Evolutionary conservation across 1,140 invertebrate genomes (phyloP), one percentile per base, ranked within the genome.

Genomic region (Sitophilus oryzae): DNA sequence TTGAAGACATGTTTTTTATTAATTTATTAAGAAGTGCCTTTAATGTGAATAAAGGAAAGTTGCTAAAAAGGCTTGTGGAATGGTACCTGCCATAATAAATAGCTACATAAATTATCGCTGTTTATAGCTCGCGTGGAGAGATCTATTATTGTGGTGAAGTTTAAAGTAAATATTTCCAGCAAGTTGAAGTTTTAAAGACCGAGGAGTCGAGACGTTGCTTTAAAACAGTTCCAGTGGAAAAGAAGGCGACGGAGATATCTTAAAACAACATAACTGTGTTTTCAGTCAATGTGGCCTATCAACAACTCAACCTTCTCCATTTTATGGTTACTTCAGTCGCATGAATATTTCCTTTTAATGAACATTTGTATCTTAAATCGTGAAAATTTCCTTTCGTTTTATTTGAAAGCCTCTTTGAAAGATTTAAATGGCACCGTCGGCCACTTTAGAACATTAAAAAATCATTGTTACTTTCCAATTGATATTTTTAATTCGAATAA

Each of bases 101-200:
- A 30, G 25, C 25, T 11, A 30, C 38, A 40, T 40, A 40, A 40
- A 40, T 40, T 40, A 15, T 15, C 5, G 8, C n/a, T 20, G 38
- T 40, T 40, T 20, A 40, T 40, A 15, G 14, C 14, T 40, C 14
- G 14, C 5, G 38, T 40, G 38, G 14, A 40, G 14, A 14, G 38
- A 40, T 20, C 38, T 40, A 40, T 40, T 40, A 40, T 40, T 40
- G 38, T 40, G 38, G 38, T 40, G 38, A 40, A 40, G 38, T 40
- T 20, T 40, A 40, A 40, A 40, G 38, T 40, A 40, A 40, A 40
- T 20, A 40, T 40, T 40, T 40, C 38, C 38, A 15, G 5, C 38
- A 20, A 40, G 38, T 40, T 40, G 38, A 20, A 20, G n/a, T 40
- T 40, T 40, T 15, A 40, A 40, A 40, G n/a, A 15, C 38, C 38